Evolutionary conservation across 1,140 invertebrate genomes (phyloP).

Genomic region (Aphaenogaster ashmeadi): DNA sequence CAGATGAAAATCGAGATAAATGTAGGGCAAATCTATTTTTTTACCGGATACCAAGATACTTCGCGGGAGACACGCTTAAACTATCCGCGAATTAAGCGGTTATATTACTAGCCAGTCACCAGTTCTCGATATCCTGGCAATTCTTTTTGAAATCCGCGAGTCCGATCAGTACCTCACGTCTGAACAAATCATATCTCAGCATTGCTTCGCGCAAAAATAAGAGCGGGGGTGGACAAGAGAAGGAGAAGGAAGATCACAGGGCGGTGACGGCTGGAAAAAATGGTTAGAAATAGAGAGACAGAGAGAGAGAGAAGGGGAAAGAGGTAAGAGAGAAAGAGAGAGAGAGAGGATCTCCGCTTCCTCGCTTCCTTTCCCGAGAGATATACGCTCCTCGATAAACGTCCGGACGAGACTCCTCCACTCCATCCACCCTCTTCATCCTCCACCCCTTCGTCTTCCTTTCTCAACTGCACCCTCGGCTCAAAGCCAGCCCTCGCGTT

Average conservation of each 20-base stretch:
- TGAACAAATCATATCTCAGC: constrained; percentile 47
- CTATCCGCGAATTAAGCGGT: constrained; percentile 70
- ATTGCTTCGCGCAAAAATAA: constrained; percentile 38
- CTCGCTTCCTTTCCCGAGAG: constrained; percentile 59
- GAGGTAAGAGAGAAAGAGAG: neutral
- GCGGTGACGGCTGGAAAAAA: constrained; percentile 55
- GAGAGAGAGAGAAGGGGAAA: neutral
- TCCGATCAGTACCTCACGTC: constrained; percentile 32
- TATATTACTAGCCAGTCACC: constrained; percentile 35
- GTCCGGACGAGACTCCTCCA: constrained; percentile 66
- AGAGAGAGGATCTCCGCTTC: constrained; percentile 66
- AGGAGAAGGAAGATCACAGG: constrained; percentile 15
- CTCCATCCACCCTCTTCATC: constrained; percentile 46
- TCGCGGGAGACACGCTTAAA: constrained; percentile 50
- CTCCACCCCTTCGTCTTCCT: constrained; percentile 41
- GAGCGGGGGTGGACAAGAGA: neutral
- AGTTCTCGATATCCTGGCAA: constrained; percentile 19
- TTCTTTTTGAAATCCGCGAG: constrained; percentile 17
- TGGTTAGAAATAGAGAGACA: constrained; percentile 49
- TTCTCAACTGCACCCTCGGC: constrained; percentile 43
- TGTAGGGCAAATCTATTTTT: neutral
- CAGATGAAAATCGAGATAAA: neutral
- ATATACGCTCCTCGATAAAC: constrained; percentile 71
- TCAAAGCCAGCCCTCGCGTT: constrained; percentile 56
- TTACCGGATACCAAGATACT: constrained; percentile 6